These are phyloP conservation scores for Imbricaverruca yamaguchii DNA, from an alignment of 2,888 invertebrate species.

Conservation along the genomic window DNA sequence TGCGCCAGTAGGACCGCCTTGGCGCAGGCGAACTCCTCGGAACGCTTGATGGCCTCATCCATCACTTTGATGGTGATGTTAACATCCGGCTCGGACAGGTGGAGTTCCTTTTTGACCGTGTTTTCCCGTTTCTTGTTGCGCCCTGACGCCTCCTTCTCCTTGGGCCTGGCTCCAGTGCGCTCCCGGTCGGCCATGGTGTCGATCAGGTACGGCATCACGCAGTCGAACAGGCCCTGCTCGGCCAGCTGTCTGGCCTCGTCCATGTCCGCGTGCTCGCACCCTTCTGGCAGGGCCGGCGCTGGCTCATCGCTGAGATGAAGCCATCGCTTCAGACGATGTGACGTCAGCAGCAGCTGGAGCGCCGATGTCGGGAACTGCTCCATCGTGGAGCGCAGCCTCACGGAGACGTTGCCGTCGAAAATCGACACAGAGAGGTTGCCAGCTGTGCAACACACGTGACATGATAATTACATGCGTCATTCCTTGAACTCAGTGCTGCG, in stretches of 20 bases:
- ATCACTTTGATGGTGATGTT: slow-evolving; percentile 81
- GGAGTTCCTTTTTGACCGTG: not conserved
- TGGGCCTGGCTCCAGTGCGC: too few relatives aligned
- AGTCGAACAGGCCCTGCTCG: not conserved
- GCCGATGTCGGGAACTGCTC: not conserved
- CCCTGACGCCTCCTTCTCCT: not conserved
- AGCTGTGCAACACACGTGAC: too few relatives aligned
- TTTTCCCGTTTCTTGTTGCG: not conserved
- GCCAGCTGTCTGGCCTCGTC: not conserved
- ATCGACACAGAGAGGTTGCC: too few relatives aligned
- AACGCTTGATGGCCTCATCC: slow-evolving; percentile 79
- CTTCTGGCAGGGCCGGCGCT: not conserved
- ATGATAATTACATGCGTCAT: too few relatives aligned
- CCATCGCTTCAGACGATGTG: slow-evolving; percentile 7
- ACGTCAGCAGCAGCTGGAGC: slow-evolving; percentile 1
- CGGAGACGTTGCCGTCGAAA: too few relatives aligned
- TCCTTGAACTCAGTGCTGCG: too few relatives aligned
- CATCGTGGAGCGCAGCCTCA: not conserved
- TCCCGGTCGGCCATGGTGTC: not conserved
- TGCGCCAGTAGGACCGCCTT: slow-evolving; percentile 76
- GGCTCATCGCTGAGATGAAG: not conserved
- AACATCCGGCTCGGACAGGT: not conserved
- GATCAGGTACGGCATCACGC: not conserved
- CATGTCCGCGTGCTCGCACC: not conserved
- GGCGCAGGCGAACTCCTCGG: slow-evolving; percentile 81